Base-by-base conservation (phyloP, 2,113 vertebrate species). In the Cyanocitta stelleri region DNA sequence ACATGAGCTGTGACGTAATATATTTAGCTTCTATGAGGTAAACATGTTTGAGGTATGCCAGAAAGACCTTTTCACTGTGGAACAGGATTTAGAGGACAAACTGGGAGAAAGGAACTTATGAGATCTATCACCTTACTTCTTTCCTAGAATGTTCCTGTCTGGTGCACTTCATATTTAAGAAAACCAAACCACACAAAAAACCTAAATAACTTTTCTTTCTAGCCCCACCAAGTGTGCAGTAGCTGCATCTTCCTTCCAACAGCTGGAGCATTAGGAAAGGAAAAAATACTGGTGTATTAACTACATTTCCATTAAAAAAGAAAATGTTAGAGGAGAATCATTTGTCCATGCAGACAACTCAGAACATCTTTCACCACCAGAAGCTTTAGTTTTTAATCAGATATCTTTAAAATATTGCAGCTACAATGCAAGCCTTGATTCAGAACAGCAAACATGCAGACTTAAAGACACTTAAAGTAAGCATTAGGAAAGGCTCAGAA, bases 391-490 rank as follows among this genome's bases (percentile, higher is more conserved):
- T 64, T 79, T 77, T 13, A 64, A 5, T 76, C 52, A 29, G 1
- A 0, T 19, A 43, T 16, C 16, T 72, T 87, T 35, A 72, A 52
- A 85, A 76, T 30, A 66, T 2, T 54, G 33, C 52, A 59, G 43
- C 13, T 54, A 67, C 26, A 46, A 46, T 5, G 4, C 27, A 82
- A 78, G 16, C 18, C 43, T 74, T 48, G 21, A 68, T 49, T 72
- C 33, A 13, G 52, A 76, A 72, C 2, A 54, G 16, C 3, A 6
- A 81, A 54, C 0, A 0, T 2, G 2, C 19, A 52, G 37, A 85
- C 12, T 56, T 76, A 11, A 35, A 91, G 59, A 86, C 18, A 33
- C 7, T 56, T 58, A 26, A 64, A 59, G 55, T 73, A 72, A 86
- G 79, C 18, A 48, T 14, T 66, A 73, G 29, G 21, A 79, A 88